Base-by-base conservation (phyloP, 2,888 invertebrate genomes). In the Melipona beecheii region DNA sequence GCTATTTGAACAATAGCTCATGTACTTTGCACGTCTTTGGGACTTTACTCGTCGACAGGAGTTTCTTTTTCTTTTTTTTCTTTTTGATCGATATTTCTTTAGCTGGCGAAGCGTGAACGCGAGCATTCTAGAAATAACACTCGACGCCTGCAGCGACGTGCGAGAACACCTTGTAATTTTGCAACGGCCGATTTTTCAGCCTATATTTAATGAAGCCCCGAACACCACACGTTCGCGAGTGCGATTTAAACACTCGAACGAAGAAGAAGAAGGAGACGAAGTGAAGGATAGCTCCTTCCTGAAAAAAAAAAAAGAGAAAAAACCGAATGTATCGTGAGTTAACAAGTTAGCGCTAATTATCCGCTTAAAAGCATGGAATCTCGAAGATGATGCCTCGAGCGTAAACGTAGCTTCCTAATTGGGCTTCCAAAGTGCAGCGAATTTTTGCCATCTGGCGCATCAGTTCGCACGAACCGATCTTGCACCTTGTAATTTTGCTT, bases 401-500 rank as follows among this genome's bases (percentile, higher is more conserved):
- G 43, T 58, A 60, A 66, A 70, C 13, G 58, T n/a, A 31, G 49
- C 66, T 71, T 70, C 60, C 54, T 65, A 58, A 75, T 79, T 65
- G 69, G 36, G 50, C 68, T 64, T 19, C 21, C 21, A 69, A 77
- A 78, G 50, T 70, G 81, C 78, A 85, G 80, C 71, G 86, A 64
- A 70, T 64, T 71, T 31, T 66, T 81, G 49, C 27, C 86, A 89
- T 73, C 82, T 81, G 81, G 82, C 43, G 43, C 85, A 52, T 74
- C 69, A 27, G 73, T 49, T 78, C 77, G 43, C 74, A 66, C 36
- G 75, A 69, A 78, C 52, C 31, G 54, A 27, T 50, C 64, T 31
- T 4, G 13, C 27, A 69, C 78, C 87, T 81, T 80, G 36, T 86
- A 72, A 89, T 89, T 88, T 86, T 9, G 52, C 43, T 75, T 64